Conservation (phyloP, 2,113 vertebrate species). For the Limanda limanda region DNA sequence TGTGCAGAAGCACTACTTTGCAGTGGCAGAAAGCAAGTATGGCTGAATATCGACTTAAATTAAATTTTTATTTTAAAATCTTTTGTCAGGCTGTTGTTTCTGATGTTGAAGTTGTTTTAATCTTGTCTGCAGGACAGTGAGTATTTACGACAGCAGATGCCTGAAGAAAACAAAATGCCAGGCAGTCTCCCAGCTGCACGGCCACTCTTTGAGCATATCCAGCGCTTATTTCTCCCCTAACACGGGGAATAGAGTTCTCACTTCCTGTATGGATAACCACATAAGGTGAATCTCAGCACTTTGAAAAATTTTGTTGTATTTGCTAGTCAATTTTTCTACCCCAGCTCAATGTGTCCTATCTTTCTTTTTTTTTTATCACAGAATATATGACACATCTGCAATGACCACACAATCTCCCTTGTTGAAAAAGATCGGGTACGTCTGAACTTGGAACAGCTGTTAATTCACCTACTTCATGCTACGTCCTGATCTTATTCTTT, state of each 20-base stretch:
- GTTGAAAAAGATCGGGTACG: constrained; percentile 83
- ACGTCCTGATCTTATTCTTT: neutral
- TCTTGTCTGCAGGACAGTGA: constrained; percentile 79
- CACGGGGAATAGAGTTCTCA: constrained; percentile 87
- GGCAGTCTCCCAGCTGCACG: constrained; percentile 79
- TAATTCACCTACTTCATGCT: neutral
- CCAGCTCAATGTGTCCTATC: neutral
- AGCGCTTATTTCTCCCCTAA: constrained; percentile 90
- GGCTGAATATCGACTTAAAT: constrained; percentile 9
- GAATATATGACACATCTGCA: constrained; percentile 87
- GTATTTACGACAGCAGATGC: constrained; percentile 86
- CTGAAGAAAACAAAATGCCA: constrained; percentile 71
- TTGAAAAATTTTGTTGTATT: neutral
- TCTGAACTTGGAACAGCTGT: neutral
- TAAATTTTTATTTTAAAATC: neutral
- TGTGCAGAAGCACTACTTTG: constrained; percentile 85
- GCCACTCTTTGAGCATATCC: constrained; percentile 82
- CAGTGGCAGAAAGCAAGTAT: constrained; percentile 84
- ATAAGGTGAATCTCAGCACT: constrained; percentile 83
- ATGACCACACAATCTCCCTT: constrained; percentile 52
- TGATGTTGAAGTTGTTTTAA: neutral
- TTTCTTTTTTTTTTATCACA: constrained; percentile 59
- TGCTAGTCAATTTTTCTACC: neutral
- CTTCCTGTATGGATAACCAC: constrained; percentile 84
- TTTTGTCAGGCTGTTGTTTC: neutral